Evolutionary conservation across 2,797 vertebrate genomes (phyloP).

Genomic region (Parotocinclus haroldoi): DNA sequence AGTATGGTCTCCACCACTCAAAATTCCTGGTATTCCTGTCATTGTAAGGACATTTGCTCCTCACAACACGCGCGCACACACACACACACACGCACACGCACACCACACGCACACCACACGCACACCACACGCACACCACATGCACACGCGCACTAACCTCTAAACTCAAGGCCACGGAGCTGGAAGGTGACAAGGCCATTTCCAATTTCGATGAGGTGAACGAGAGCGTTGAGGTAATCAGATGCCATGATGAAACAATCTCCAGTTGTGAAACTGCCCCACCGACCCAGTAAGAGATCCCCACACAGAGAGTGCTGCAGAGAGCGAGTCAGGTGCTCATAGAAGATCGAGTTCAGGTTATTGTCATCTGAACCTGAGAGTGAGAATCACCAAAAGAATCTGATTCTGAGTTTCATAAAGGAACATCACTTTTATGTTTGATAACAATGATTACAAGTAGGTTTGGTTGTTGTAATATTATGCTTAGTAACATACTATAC

Average conservation of each 20-base stretch:
- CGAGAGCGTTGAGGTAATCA: conserved; percentile 96
- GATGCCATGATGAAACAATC: conserved; percentile 98
- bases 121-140: not conserved
- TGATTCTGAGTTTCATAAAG: too few species aligned
- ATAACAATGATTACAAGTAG: too few species aligned
- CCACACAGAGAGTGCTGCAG: conserved; percentile 96
- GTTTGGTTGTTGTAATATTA: too few species aligned
- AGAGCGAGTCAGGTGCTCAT: conserved; percentile 94
- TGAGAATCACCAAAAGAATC: not conserved
- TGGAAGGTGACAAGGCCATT: conserved; percentile 96
- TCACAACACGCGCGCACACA: too few species aligned
- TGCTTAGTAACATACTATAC: too few species aligned
- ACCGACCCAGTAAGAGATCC: conserved; percentile 90
- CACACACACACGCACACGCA: too few species aligned
- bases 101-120: too few species aligned
- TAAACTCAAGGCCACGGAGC: conserved; percentile 95
- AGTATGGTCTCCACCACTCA: too few species aligned
- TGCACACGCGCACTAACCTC: conserved; percentile 73
- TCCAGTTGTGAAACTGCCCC: conserved; percentile 93
- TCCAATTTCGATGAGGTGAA: conserved; percentile 95
- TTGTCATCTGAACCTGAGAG: conserved; percentile 91
- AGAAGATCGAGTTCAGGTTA: conserved; percentile 98
- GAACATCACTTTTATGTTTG: too few species aligned
- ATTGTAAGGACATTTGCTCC: too few species aligned
- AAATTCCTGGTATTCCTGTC: too few species aligned